A percentile compares a stretch with the other conserved stretches of the same genome.
These are phyloP conservation scores for Akabosia matsudoensis DNA, from an alignment of 1,140 invertebrate genomes.

Conservation along the genomic window DNA sequence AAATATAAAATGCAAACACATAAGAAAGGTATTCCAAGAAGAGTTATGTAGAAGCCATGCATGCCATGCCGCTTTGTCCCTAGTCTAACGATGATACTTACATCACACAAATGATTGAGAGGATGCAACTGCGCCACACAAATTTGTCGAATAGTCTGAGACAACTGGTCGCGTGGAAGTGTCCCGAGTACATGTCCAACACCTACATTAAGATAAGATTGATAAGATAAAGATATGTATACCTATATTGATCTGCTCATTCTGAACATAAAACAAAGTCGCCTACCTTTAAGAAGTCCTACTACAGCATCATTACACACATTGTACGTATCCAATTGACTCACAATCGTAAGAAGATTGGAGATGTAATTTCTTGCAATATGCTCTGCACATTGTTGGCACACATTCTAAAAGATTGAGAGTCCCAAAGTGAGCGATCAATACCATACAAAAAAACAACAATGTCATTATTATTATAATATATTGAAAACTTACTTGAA, in stretches of 20 bases:
- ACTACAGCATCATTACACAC: constrained; percentile 77
- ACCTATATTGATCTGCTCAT: too few species aligned
- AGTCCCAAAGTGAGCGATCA: background rate
- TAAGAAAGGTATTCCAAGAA: background rate
- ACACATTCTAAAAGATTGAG: constrained; percentile 55
- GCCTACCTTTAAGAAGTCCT: constrained; percentile 72
- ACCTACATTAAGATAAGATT: constrained; percentile 55
- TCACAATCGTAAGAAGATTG: constrained; percentile 75
- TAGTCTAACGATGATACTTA: too few species aligned
- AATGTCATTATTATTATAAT: constrained; percentile 34
- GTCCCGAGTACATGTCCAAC: constrained; percentile 64
- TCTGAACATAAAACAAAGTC: background rate
- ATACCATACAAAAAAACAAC: constrained; percentile 4
- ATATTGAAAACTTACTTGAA: constrained; percentile 30
- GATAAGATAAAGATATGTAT: too few species aligned
- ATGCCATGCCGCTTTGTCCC: too few species aligned
- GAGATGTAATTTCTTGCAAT: constrained; percentile 73
- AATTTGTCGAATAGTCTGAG: constrained; percentile 70
- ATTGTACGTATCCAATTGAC: constrained; percentile 71
- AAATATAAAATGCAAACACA: constrained; percentile 30
- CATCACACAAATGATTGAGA: constrained; percentile 60
- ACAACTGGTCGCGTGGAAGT: constrained; percentile 62
- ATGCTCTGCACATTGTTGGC: constrained; percentile 71
- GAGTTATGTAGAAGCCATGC: background rate
- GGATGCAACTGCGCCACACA: constrained; percentile 72